Base-by-base conservation (phyloP, 2,797 vertebrate genomes). In the Pogonophryne albipinna region DNA sequence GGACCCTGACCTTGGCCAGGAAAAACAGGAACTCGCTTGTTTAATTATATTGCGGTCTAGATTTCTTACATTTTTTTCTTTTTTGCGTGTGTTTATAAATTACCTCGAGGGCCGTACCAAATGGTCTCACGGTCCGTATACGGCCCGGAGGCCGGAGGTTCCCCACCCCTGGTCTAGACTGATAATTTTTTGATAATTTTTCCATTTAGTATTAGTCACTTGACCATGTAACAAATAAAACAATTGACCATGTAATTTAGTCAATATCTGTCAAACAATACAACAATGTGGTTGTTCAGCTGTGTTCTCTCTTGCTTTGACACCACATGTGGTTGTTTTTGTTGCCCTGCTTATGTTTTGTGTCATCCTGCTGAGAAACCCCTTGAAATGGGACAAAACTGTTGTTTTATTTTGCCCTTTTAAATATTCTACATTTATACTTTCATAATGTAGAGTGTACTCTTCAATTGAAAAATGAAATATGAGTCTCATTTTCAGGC, bases 381-480 rank as follows among this genome's bases (percentile, higher is more conserved):
- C 46, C 68, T 79, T 2, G 6, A 75, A 76, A 80, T 51, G 69
- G 34, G 41, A 47, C 51, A 76, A 71, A 82, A 38, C 51, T 55
- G 68, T 27, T 86, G 60, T 82, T 79, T 81, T n/a, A 63, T 64
- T 76, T 73, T 47, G 53, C 13, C 11, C 61, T 78, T 23, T 74
- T 1, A 56, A 71, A 82, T 64, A 77, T 73, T 31, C 34, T 47
- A 70, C 44, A 76, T 76, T 75, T 31, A 76, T 78, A 50, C 57
- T 76, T 78, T 77, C 66, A 77, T 78, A 59, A 81, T 74, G 71
- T 60, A 66, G 51, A 79, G 71, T 79, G 75, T 67, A 61, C 71
- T 19, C 58, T 62, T 59, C 55, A 77, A 76, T 79, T 71, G 72
- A 73, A 58, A 77, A 76, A 77, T 71, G 72, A 73, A 82, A 60